Conservation (phyloP, 2,113 vertebrate species). For the Tamias sibiricus region DNA sequence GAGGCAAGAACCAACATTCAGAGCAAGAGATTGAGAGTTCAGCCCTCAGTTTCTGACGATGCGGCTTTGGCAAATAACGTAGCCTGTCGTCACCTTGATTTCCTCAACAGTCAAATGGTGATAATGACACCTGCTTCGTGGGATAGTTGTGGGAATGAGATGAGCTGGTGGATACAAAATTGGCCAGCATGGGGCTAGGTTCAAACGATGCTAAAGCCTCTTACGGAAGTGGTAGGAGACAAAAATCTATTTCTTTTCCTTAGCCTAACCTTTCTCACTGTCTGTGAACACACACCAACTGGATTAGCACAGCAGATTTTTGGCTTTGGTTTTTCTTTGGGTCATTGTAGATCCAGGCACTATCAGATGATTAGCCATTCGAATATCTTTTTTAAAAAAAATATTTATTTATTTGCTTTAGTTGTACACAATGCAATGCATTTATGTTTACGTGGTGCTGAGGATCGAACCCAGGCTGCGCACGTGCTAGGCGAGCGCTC, state of each 20-base stretch:
- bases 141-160: not conserved
- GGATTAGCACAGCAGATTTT: not conserved
- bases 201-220: conserved; percentile 20
- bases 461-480: no score
- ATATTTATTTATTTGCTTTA: no score
- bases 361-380: not conserved
- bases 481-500: no score
- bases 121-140: not conserved
- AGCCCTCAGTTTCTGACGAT: not conserved
- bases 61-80: not conserved
- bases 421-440: no score
- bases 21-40: not conserved
- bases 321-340: not conserved
- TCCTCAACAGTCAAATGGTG: not conserved
- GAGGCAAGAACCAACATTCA: conserved; percentile 26
- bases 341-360: not conserved
- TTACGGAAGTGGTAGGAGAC: not conserved
- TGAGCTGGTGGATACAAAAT: conserved; percentile 27
- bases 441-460: no score
- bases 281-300: not conserved
- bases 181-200: not conserved
- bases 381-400: not conserved
- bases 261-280: not conserved
- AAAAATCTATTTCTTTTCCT: not conserved
- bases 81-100: not conserved